Evolutionary conservation across 2,888 invertebrate species (phyloP).

Genomic region (Leptodirus hochenwartii): DNA sequence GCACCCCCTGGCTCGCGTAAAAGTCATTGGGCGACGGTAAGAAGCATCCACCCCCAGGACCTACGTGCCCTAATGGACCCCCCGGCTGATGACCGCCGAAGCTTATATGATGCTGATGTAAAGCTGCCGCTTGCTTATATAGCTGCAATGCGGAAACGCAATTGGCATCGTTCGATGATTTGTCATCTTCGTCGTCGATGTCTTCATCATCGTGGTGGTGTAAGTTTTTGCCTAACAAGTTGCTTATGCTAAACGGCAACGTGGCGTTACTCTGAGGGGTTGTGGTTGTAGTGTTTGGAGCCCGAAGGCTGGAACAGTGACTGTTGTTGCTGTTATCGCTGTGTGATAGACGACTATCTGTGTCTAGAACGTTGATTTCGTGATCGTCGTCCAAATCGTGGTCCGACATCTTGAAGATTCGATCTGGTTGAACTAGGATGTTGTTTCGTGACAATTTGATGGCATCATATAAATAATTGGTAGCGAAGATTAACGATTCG

Average conservation of each 20-base stretch:
- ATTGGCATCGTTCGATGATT: conserved; percentile 17
- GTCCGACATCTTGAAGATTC: conserved; percentile 25
- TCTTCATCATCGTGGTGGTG: conserved; percentile 35
- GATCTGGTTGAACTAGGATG: conserved; percentile 10
- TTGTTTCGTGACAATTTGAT: no score
- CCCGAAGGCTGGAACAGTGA: conserved; percentile 26
- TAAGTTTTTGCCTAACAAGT: conserved; percentile 58
- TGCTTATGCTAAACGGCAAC: conserved; percentile 65
- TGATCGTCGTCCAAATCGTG: conserved; percentile 37
- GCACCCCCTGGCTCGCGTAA: conserved; percentile 36
- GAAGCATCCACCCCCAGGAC: conserved; percentile 18
- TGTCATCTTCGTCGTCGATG: conserved; percentile 13
- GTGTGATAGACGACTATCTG: conserved; percentile 41
- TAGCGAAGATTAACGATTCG: no score
- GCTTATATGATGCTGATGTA: no score
- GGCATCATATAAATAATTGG: no score
- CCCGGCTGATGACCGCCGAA: no score
- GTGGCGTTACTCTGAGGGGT: conserved; percentile 28
- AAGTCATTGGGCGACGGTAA: no score
- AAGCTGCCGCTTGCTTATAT: conserved; percentile 21
- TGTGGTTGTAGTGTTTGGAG: conserved; percentile 10
- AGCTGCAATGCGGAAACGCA: conserved; percentile 14
- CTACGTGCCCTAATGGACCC: no score
- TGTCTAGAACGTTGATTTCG: conserved; percentile 47
- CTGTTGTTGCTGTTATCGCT: conserved; percentile 36